These are phyloP conservation scores for Ariopsis seemanni DNA, from an alignment of 2,113 vertebrate species.

Conservation along the genomic window DNA sequence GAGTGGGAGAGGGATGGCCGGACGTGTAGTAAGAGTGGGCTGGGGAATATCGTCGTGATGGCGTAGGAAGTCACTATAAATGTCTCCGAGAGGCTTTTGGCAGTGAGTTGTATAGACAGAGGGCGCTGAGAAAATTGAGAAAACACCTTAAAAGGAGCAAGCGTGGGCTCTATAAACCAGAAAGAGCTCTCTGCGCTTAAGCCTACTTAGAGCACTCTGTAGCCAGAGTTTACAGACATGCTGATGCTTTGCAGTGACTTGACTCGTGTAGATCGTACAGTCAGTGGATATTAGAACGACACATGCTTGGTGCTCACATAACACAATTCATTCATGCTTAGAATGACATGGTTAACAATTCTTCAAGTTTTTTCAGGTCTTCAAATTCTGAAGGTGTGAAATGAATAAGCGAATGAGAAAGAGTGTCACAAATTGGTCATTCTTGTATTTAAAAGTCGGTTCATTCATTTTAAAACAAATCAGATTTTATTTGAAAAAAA, in stretches of 20 bases:
- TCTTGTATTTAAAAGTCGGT: background rate
- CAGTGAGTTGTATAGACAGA: conserved; percentile 35
- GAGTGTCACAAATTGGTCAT: background rate
- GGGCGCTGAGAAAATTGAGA: conserved; percentile 40
- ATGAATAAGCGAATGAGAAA: background rate
- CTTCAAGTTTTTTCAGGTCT: background rate
- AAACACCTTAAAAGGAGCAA: conserved; percentile 60
- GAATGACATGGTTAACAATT: background rate
- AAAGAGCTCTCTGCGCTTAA: background rate
- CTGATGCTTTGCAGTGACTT: conserved; percentile 31
- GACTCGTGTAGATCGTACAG: background rate
- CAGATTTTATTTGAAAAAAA: too few relatives aligned
- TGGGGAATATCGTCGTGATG: conserved; percentile 44
- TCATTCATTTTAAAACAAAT: too few relatives aligned
- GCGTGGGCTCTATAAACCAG: conserved; percentile 43
- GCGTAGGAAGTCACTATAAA: conserved; percentile 37
- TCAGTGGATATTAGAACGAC: background rate
- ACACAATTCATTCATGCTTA: background rate
- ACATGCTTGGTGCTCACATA: background rate
- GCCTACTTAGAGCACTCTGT: background rate
- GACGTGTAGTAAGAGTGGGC: conserved; percentile 4
- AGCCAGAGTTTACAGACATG: conserved; percentile 27
- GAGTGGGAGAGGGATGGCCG: background rate
- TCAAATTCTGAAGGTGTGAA: background rate
- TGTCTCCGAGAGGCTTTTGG: conserved; percentile 39